Base-by-base conservation (phyloP, 2,113 vertebrate species). In the Sialia sialis region DNA sequence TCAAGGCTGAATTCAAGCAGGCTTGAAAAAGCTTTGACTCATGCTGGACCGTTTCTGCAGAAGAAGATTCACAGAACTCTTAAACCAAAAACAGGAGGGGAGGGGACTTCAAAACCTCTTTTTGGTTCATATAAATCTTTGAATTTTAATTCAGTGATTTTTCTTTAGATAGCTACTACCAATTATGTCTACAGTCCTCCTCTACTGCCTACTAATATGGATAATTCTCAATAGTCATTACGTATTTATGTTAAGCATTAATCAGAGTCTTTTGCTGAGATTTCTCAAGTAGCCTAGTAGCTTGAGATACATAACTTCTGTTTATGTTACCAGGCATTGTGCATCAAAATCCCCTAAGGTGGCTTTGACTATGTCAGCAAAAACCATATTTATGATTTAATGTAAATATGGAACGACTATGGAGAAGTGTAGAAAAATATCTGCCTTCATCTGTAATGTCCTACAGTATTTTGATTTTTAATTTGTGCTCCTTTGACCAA, bases 241-340 rank as follows among this genome's bases (percentile, higher is more conserved):
- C 59, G 48, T 68, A 54, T 91, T 86, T 88, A 95, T 30, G 87
- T 67, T 91, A 81, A 88, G 87, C 55, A 77, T 94, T 95, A 93
- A 93, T 93, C 90, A 72, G 55, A 90, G 27, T 77, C 82, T 92
- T 97, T 81, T 83, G 82, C 68, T 75, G 90, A 92, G 90, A 88
- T 93, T 94, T 93, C 79, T 80, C 56, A 95, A 93, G 87, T 80
- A 93, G 82, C 75, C 68, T 84, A 91, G 85, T 78, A 95, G 85
- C 93, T 87, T 77, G 52, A 90, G 85, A 95, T 52, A 85, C 44
- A 34, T 88, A 94, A 95, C 41, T 93, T 68, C 67, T 93, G 73
- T 94, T 94, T 93, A 90, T 95, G 95, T 91, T 80, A 90, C 36
- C 41, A 66, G 25, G 63, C 76, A 60, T 72, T 72, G 49, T 72